These are phyloP conservation scores for Triplophysa tibetana DNA, from an alignment of 2,113 vertebrate genomes.

Conservation along the genomic window DNA sequence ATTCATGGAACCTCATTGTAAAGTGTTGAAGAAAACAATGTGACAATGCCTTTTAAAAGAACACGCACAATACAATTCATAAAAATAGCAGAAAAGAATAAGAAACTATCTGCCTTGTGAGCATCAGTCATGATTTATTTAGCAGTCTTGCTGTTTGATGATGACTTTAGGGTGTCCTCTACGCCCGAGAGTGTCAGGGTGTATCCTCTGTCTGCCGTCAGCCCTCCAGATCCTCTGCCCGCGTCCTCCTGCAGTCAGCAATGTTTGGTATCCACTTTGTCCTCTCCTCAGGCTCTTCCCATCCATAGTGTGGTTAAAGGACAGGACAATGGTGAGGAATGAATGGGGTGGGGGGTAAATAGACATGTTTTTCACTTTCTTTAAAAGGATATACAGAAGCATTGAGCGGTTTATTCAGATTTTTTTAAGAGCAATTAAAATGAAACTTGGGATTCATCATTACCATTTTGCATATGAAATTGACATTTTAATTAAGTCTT, in stretches of 20 bases:
- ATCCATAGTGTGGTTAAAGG: conserved; percentile 63
- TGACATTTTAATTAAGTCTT: conserved; percentile 23
- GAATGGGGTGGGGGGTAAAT: background rate
- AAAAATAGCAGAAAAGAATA: too few relatives aligned
- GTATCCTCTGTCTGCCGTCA: conserved; percentile 27
- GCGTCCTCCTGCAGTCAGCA: conserved; percentile 63
- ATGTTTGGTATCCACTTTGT: conserved; percentile 61
- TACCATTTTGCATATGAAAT: background rate
- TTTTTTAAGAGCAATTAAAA: background rate
- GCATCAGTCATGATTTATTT: background rate
- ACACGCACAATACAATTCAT: too few relatives aligned
- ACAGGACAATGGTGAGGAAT: conserved; percentile 67
- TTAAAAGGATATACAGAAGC: background rate
- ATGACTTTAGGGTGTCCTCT: conserved; percentile 43
- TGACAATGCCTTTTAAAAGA: too few relatives aligned
- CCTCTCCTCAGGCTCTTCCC: conserved; percentile 57
- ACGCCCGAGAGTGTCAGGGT: conserved; percentile 35
- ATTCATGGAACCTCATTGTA: too few relatives aligned
- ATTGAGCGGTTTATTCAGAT: background rate
- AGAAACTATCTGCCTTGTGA: background rate
- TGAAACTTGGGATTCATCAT: background rate
- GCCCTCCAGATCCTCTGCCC: conserved; percentile 19
- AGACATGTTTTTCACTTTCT: background rate
- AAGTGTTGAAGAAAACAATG: too few relatives aligned
- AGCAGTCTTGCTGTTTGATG: background rate